Percentiles rank a stretch among this genome's conserved stretches.
These are phyloP conservation scores for Pterobdella sp. DNA, from an alignment of 2,888 invertebrate genomes.

Conservation along the genomic window DNA sequence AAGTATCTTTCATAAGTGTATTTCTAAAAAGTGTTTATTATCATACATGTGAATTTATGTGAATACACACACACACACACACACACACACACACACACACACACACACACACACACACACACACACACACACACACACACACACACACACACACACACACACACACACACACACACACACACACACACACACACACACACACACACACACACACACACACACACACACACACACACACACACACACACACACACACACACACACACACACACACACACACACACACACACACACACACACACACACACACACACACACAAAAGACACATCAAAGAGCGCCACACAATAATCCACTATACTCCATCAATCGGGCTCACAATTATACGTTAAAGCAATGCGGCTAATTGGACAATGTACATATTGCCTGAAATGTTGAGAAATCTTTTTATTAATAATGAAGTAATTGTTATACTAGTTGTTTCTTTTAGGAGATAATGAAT, in stretches of 20 bases:
- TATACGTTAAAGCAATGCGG: too few relatives aligned
- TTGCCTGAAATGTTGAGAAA: too few relatives aligned
- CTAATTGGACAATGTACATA: too few relatives aligned
- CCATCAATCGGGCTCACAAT: too few relatives aligned
- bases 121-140: neutral
- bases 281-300: neutral
- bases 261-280: neutral
- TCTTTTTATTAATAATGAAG: too few relatives aligned
- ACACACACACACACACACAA: neutral
- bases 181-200: conserved; percentile 1
- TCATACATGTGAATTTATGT: neutral
- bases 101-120: neutral
- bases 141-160: conserved; percentile 1
- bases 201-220: neutral
- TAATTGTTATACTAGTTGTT: too few relatives aligned
- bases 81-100: neutral
- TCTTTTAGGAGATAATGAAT: too few relatives aligned
- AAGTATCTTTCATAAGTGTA: too few relatives aligned
- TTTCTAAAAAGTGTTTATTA: too few relatives aligned
- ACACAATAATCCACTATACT: too few relatives aligned
- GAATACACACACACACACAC: neutral
- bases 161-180: conserved; percentile 1
- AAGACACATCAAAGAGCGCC: too few relatives aligned
- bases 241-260: neutral
- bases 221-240: neutral